Conservation (phyloP, 1,140 invertebrate species). For the Chrysopa pallens region DNA sequence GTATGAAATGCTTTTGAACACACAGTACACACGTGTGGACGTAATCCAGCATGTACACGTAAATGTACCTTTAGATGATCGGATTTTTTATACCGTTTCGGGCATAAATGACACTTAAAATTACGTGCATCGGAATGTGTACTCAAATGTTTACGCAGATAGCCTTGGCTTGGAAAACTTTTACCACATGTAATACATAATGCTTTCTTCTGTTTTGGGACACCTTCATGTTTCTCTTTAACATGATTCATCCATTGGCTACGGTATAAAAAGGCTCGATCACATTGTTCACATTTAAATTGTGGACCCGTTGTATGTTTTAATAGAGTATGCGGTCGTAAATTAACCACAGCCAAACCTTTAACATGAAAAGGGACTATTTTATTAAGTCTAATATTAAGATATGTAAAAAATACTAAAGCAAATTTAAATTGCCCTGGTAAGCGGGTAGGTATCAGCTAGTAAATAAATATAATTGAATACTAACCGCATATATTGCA, state of each 20-base stretch:
- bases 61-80: constrained; percentile 4
- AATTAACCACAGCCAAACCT: too few relatives aligned
- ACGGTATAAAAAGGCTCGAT: not conserved
- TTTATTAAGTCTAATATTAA: too few relatives aligned
- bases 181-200: not conserved
- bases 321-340: too few relatives aligned
- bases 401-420: too few relatives aligned
- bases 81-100: not conserved
- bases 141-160: not conserved
- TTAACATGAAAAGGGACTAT: too few relatives aligned
- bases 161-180: not conserved
- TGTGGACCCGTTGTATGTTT: constrained; percentile 3
- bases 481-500: too few relatives aligned
- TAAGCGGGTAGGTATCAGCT: too few relatives aligned
- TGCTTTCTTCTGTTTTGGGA: constrained; percentile 68
- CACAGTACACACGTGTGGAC: constrained; percentile 5
- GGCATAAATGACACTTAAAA: not conserved
- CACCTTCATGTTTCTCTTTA: constrained; percentile 74
- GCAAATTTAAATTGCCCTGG: too few relatives aligned
- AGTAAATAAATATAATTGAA: too few relatives aligned
- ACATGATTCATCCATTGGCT: constrained; percentile 21
- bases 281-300: not conserved
- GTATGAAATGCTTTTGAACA: constrained; percentile 9
- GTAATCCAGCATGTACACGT: constrained; percentile 9
- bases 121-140: not conserved